A percentile compares a stretch with the other conserved stretches of the same genome.
phyloP scores from a whole-genome alignment of 2,888 invertebrate genomes.

The Bruchidius siliquastri region DNA sequence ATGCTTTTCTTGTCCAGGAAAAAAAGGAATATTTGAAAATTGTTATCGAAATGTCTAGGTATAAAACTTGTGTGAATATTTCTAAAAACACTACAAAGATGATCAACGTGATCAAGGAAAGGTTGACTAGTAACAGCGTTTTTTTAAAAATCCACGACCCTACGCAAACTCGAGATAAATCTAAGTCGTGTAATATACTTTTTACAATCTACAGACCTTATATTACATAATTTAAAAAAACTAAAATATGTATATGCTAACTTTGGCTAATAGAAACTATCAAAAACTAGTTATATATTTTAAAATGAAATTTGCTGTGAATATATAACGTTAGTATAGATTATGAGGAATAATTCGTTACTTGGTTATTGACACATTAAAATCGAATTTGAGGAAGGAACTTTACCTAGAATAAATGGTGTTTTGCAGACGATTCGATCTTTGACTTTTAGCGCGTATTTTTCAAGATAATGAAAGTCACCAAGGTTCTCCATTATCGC shows the following conservation, averaged over 20 bases:
- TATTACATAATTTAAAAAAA: neutral
- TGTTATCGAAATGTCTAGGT: neutral
- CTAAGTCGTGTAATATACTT: neutral
- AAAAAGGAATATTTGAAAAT: neutral
- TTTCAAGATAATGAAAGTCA: no score
- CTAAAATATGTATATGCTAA: neutral
- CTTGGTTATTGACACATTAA: no score
- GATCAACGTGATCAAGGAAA: neutral
- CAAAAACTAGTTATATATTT: neutral
- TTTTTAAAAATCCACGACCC: neutral
- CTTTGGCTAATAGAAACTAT: neutral
- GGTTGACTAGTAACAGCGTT: neutral
- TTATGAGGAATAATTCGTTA: neutral
- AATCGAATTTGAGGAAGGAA: no score
- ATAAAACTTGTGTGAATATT: neutral
- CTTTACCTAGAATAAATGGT: no score
- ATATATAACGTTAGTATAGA: neutral
- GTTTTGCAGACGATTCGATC: no score
- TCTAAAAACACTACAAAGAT: neutral
- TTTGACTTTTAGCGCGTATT: no score
- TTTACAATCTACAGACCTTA: neutral
- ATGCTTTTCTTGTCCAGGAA: neutral
- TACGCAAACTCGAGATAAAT: neutral
- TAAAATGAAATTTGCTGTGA: neutral
- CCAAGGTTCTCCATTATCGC: no score